Evolutionary conservation across 2,888 invertebrate species (phyloP).

Genomic region (Drosophila neonasuta): DNA sequence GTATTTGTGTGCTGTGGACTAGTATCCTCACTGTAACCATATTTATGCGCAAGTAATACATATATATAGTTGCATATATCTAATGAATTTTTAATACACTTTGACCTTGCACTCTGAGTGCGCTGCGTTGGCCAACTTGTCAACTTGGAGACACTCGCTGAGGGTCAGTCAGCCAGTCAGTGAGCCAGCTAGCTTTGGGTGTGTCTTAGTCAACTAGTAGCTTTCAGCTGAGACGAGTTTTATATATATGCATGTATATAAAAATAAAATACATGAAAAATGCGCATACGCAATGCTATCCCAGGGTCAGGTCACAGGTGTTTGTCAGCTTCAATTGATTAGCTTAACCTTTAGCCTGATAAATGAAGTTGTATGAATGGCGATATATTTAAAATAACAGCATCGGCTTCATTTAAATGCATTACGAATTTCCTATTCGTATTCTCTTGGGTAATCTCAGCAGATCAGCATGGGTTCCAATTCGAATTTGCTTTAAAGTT

Average conservation of each 20-base stretch:
- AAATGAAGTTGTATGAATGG: slow-evolving; percentile 13
- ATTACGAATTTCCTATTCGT: neutral
- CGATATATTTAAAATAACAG: neutral
- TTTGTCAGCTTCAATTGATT: slow-evolving; percentile 32
- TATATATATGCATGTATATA: neutral
- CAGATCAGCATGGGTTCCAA: neutral
- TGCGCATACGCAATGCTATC: slow-evolving; percentile 35
- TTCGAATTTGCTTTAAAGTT: neutral
- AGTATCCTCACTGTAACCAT: slow-evolving; percentile 13
- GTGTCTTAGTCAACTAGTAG: slow-evolving; percentile 22
- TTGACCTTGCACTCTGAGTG: slow-evolving; percentile 61
- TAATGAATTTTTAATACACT: slow-evolving; percentile 74
- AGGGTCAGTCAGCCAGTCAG: slow-evolving; percentile 37
- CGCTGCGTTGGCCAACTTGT: slow-evolving; percentile 29
- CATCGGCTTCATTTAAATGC: neutral
- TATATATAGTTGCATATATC: slow-evolving; percentile 42
- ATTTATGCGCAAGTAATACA: slow-evolving; percentile 19
- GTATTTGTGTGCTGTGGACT: slow-evolving; percentile 17
- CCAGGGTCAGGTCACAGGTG: slow-evolving; percentile 37
- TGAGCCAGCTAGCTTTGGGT: slow-evolving; percentile 27
- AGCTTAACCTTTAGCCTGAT: slow-evolving; percentile 23
- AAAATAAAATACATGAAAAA: slow-evolving; percentile 20
- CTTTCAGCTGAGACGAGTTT: slow-evolving; percentile 24
- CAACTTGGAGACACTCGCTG: slow-evolving; percentile 24
- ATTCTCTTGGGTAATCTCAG: neutral